These are phyloP conservation scores for Lasius platythorax DNA, from an alignment of 2,888 invertebrate genomes.

Conservation along the genomic window DNA sequence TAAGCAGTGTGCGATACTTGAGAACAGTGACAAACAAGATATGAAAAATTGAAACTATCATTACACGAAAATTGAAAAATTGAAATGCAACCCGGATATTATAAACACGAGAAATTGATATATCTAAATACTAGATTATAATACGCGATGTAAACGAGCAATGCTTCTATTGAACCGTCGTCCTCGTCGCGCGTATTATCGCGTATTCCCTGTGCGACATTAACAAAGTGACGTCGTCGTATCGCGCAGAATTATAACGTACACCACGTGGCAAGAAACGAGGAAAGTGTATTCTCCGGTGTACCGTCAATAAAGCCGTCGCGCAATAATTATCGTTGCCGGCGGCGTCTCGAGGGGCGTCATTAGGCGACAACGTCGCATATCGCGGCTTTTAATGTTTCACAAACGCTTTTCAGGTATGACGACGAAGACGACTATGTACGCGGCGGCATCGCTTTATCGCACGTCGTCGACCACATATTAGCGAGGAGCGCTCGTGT, in stretches of 20 bases:
- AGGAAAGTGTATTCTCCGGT: slow-evolving; percentile 45
- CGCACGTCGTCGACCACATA: slow-evolving; percentile 17
- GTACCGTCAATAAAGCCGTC: slow-evolving; percentile 56
- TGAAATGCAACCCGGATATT: neutral
- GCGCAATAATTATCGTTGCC: slow-evolving; percentile 50
- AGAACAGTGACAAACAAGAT: neutral
- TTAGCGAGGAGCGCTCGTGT: slow-evolving; percentile 13
- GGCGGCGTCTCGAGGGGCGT: slow-evolving; percentile 41
- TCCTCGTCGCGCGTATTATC: slow-evolving; percentile 31
- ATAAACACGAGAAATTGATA: slow-evolving; percentile 6
- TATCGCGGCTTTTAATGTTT: slow-evolving; percentile 54
- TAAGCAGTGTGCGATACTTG: neutral
- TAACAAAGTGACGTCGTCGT: slow-evolving; percentile 46
- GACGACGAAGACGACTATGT: slow-evolving; percentile 22
- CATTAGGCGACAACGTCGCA: slow-evolving; percentile 50
- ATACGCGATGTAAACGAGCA: slow-evolving; percentile 24
- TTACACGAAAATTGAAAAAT: neutral
- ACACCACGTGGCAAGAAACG: slow-evolving; percentile 23
- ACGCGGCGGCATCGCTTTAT: slow-evolving; percentile 34
- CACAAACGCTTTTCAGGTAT: slow-evolving; percentile 47
- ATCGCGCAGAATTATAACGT: slow-evolving; percentile 51
- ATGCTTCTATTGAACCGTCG: slow-evolving; percentile 16
- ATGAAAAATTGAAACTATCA: neutral
- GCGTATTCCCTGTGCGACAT: slow-evolving; percentile 45
- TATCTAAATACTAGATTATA: slow-evolving; percentile 33